Evolutionary conservation across 2,113 vertebrate genomes (phyloP).

Genomic region (Periophthalmus modestus): DNA sequence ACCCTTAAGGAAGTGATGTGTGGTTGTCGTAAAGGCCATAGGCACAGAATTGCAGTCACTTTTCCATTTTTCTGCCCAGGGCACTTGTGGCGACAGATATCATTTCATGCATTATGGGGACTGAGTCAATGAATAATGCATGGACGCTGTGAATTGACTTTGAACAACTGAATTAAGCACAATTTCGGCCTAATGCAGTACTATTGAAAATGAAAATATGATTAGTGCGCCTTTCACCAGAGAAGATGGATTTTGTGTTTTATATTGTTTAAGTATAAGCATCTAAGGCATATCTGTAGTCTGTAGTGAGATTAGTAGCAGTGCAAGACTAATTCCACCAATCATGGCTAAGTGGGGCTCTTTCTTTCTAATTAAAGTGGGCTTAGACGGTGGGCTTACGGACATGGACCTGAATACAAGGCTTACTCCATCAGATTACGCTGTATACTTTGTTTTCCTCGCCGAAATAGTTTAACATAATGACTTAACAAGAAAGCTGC

Average conservation of each 20-base stretch:
- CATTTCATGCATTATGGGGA: background rate
- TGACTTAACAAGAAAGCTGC: background rate
- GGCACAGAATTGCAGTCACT: background rate
- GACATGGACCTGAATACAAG: constrained; percentile 1
- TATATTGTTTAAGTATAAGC: background rate
- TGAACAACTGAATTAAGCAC: background rate
- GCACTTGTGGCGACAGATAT: background rate
- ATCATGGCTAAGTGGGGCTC: constrained; percentile 6
- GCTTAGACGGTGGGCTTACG: background rate
- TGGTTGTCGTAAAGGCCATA: no score
- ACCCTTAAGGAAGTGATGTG: no score
- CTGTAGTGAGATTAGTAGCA: background rate
- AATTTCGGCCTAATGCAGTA: background rate
- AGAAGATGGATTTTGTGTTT: background rate
- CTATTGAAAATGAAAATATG: background rate
- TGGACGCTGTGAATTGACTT: background rate
- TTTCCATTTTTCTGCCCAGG: background rate
- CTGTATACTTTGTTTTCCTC: background rate
- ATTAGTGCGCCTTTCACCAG: background rate
- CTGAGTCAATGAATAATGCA: background rate
- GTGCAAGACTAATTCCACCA: constrained; percentile 8
- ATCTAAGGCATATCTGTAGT: background rate
- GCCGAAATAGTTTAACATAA: background rate
- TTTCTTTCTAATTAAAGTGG: constrained; percentile 3
- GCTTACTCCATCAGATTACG: background rate